Conservation (phyloP, 64 coral and sea anemone genomes). For the Stichodactyla helianthus region DNA sequence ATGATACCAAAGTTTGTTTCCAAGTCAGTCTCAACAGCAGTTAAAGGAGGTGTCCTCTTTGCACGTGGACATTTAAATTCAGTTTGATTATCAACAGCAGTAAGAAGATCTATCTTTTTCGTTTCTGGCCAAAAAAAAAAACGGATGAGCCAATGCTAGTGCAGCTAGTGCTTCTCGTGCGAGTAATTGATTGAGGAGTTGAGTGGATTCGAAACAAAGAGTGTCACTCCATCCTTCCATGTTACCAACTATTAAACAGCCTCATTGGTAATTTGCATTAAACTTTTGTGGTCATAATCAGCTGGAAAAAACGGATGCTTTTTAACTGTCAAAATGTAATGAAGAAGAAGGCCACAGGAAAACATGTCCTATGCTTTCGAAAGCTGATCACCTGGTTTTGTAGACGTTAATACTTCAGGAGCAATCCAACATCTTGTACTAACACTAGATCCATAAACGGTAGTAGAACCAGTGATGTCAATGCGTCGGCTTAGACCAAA, state of each 20-base stretch:
- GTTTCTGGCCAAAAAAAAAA: constrained; percentile 16
- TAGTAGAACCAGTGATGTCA: not conserved
- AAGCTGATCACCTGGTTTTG: not conserved
- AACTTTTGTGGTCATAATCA: not conserved
- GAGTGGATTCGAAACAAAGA: not conserved
- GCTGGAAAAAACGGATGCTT: constrained; percentile 28
- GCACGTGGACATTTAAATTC: constrained; percentile 21
- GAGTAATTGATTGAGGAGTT: constrained; percentile 9
- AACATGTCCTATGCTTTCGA: no score
- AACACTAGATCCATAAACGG: constrained; percentile 25
- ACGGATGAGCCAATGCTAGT: not conserved
- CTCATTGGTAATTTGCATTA: not conserved
- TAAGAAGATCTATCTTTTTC: constrained; percentile 26
- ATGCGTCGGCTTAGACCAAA: constrained; percentile 25
- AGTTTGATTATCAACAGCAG: constrained; percentile 4
- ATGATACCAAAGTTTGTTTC: not conserved
- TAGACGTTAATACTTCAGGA: no score
- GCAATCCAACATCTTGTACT: constrained; percentile 38
- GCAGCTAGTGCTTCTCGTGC: not conserved
- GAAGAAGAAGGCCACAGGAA: not conserved
- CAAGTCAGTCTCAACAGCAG: not conserved
- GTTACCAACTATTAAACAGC: not conserved
- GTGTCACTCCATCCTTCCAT: not conserved
- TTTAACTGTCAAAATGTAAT: constrained; percentile 14
- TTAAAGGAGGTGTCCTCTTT: not conserved